Evolutionary conservation across 2,113 vertebrate genomes (phyloP), one percentile per base, ranked within the genome.

Genomic region (Marmota monax): DNA sequence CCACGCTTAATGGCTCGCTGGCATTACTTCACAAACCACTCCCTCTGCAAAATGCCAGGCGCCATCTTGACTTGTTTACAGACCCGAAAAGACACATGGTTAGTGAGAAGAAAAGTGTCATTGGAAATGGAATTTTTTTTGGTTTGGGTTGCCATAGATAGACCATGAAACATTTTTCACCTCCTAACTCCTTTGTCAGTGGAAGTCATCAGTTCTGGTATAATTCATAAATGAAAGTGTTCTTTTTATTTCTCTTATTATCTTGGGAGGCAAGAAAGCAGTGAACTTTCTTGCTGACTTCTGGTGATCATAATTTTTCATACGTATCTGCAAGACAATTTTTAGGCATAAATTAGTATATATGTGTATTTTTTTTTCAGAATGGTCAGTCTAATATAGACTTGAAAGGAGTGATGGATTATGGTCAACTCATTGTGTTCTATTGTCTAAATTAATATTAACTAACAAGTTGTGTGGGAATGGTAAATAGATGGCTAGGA

Each of bases 371-470:
- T 61, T 69, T 65, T 48, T 77, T 51, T 51, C 34, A 72, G 70
- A 84, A 74, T 80, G 2, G 8, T 95, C 37, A 90, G 2, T 72
- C 34, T 61, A 73, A 76, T 89, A 67, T 2, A 84, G 4, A 76
- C 6, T 25, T 88, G n/a, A 96, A 76, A 87, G 17, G 10, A 82
- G 4, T 65, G 8, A 94, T 58, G 14, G 14, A 78, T 29, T 96
- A 23, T 67, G 34, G 89, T 84, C 39, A 92, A 29, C 1, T 93
- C 84, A 84, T 29, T 37, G 70, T 92, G 5, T 80, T 89, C 3
- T 17, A 95, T 32, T 95, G 70, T 67, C 4, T 77, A 92, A 95
- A 76, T 77, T 65, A 92, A 69, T 67, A 67, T 85, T 53, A 63
- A 86, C 16, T 34, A 86, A 5, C 25, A 61, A 27, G 1, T 12